Conservation (phyloP, 2,888 invertebrate species). For the Listrodromus nycthemerus region DNA sequence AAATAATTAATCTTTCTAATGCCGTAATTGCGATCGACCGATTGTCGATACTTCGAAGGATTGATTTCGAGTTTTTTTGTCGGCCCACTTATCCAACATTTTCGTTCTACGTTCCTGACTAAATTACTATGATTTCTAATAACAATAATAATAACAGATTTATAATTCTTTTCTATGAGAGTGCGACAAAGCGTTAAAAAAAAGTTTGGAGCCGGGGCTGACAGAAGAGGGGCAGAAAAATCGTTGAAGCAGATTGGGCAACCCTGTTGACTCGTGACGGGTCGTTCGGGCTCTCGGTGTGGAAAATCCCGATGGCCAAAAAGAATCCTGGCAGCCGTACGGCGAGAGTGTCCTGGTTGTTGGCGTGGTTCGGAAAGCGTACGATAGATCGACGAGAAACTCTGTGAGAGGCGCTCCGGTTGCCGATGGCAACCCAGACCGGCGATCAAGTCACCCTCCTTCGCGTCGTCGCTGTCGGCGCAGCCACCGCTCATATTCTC, state of each 20-base stretch:
- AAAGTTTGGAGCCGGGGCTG: constrained; percentile 19
- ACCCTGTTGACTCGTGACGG: background rate
- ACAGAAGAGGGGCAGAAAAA: constrained; percentile 30
- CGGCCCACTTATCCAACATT: too few species aligned
- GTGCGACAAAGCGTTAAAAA: background rate
- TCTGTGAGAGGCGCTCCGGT: background rate
- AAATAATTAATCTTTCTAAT: too few species aligned
- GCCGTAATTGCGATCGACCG: too few species aligned
- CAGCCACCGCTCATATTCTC: constrained; percentile 1
- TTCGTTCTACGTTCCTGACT: too few species aligned
- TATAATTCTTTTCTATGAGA: too few species aligned
- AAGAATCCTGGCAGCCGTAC: background rate
- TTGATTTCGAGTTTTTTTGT: too few species aligned
- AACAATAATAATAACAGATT: too few species aligned
- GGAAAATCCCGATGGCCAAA: background rate
- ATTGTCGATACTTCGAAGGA: too few species aligned
- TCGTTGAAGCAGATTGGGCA: constrained; percentile 31
- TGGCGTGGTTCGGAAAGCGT: background rate
- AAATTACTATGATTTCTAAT: too few species aligned
- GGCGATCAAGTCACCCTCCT: constrained; percentile 2
- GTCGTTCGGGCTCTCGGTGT: too few species aligned
- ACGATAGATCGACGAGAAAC: background rate
- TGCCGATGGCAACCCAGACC: constrained; percentile 22
- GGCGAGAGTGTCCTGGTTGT: constrained; percentile 2
- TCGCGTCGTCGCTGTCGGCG: constrained; percentile 1